A percentile compares a stretch with the other conserved stretches of the same genome.
phyloP scores from a whole-genome alignment of 1,140 invertebrate species.

The Pissodes strobi region DNA sequence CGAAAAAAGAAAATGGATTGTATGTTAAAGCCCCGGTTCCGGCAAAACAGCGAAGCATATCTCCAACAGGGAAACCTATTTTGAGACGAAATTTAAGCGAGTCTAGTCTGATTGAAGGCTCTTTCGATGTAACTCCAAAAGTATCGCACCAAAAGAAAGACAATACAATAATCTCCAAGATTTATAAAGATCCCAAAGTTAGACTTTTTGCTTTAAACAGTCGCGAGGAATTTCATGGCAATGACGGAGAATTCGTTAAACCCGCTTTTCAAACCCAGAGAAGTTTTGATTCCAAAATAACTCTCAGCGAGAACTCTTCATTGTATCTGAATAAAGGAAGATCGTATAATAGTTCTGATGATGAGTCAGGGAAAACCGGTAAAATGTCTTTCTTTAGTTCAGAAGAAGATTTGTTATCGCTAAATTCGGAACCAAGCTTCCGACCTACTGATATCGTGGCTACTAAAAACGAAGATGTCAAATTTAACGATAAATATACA shows the following conservation, averaged over 20 bases:
- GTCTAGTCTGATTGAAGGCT: conserved; percentile 19
- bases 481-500: neutral
- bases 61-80: too few relatives aligned
- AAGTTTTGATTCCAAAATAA: conserved; percentile 2
- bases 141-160: conserved; percentile 37
- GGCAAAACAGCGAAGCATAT: neutral
- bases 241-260: neutral
- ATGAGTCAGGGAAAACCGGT: conserved; percentile 28
- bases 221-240: conserved; percentile 30
- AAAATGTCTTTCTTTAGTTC: conserved; percentile 37
- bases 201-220: conserved; percentile 39
- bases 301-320: neutral
- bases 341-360: conserved; percentile 25
- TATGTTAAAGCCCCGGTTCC: conserved; percentile 21
- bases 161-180: conserved; percentile 45
- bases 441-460: neutral
- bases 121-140: conserved; percentile 31
- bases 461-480: conserved; percentile 8
- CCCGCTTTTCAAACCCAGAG: neutral
- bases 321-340: neutral
- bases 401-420: conserved; percentile 34
- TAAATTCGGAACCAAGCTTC: conserved; percentile 18
- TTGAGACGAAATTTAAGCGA: conserved; percentile 14
- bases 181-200: conserved; percentile 43
- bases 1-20: too few relatives aligned